Base-by-base conservation (phyloP, 2,888 invertebrate species). In the Carabus problematicus region DNA sequence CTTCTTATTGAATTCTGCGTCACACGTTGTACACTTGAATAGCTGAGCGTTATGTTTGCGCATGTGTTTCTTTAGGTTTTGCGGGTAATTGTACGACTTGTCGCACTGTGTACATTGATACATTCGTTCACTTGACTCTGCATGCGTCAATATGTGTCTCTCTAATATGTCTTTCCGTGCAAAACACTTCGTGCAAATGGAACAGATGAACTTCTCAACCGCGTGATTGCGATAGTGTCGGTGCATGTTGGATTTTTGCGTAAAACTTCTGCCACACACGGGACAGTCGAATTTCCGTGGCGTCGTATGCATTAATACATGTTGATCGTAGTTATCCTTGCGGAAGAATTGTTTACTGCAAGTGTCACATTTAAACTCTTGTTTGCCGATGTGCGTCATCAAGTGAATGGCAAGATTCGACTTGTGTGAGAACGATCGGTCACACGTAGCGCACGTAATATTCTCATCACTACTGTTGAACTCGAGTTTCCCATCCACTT, bases 291-390 rank as follows among this genome's bases (percentile, higher is more conserved):
- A 67, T 54, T 41, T 39, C 8, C 56, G 40, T 7, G 56, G 40
- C 29, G 14, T 4, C 1, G 56, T n/a, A 56, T 56, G 56, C n/a
- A 39, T 56, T 56, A 40, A 19, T 8, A 56, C 9, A 39, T 67
- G 67, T 52, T 41, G 52, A 3, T 16, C n/a, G 0, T 60, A 54
- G 52, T 67, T 67, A 19, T 60, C 60, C 52, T 54, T 60, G 3
- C 52, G 16, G 11, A 60, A 60, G 14, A 67, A 67, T 8, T 67
- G 52, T 16, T 67, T 40, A 19, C 54, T 47, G 40, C 67, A 67
- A 7, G 14, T 41, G 8, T 16, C 14, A 16, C 67, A 67, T 16
- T 67, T 67, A 19, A 14, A 67, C n/a, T 67, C 54, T 41, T 67
- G 19, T 11, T 42, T 60, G 41, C 64, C 64, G 9, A 42, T 18